phyloP scores from a whole-genome alignment of 2,113 vertebrate genomes.

The Chauna torquata region DNA sequence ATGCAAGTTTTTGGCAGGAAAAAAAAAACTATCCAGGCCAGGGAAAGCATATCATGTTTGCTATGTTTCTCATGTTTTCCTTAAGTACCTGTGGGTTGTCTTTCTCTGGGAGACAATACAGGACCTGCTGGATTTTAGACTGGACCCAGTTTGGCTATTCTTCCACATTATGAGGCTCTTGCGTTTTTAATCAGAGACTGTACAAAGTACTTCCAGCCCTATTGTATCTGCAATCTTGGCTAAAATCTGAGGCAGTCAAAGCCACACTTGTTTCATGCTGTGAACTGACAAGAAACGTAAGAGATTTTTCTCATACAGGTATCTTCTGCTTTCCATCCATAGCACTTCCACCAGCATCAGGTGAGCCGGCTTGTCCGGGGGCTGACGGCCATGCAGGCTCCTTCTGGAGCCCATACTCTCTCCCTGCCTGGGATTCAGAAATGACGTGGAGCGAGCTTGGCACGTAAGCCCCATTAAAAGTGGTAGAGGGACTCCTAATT shows the following conservation, averaged over 20 bases:
- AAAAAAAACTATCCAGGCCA: not conserved
- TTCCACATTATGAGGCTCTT: not conserved
- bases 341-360: fast-evolving
- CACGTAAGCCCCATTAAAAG: not conserved
- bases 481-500: not conserved
- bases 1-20: not conserved
- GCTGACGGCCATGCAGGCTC: fast-evolving
- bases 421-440: not conserved
- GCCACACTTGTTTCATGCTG: not conserved
- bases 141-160: not conserved
- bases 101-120: not conserved
- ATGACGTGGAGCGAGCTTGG: not conserved
- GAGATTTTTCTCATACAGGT: not conserved
- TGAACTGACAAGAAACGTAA: not conserved
- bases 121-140: not conserved
- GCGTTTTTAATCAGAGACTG: not conserved
- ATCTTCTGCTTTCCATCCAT: not conserved
- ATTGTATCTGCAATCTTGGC: not conserved
- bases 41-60: not conserved
- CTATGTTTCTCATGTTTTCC: not conserved
- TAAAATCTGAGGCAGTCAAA: not conserved
- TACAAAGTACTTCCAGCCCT: not conserved
- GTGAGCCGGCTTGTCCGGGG: not conserved
- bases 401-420: not conserved
- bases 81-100: not conserved